Evolutionary conservation across 1,140 invertebrate genomes (phyloP), one percentile per base, ranked within the genome.

Genomic region (Oreohelix idahoensis): DNA sequence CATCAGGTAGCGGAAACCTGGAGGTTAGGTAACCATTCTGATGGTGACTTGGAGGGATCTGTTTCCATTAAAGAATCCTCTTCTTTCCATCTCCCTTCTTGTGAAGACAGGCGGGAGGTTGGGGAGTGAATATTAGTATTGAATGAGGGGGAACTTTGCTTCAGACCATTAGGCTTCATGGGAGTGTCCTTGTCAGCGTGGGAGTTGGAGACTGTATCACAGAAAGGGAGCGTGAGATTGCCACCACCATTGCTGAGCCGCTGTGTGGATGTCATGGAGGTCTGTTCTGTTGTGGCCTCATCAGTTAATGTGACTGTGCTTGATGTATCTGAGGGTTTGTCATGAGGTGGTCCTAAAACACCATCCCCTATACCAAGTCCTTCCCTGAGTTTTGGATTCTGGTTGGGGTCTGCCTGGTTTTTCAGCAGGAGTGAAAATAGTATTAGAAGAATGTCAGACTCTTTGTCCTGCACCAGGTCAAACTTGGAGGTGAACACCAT

Each of bases 361-460:
- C 38, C 42, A 23, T 71, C 63, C n/a, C 79, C 79, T 71, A 80
- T 49, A 17, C 79, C 80, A 38, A 82, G 80, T 32, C 71, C 80
- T 51, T 82, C 70, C 51, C 80, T 23, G 45, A 73, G 32, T 49
- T 86, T 63, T 0, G 81, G 71, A 71, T 90, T 91, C 86, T 91
- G 87, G 84, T 88, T 89, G 26, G 88, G 89, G 79, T 91, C 90
- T 26, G 88, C 87, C 73, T 89, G 83, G 78, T 86, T 87, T 83
- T 89, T 88, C 32, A 90, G 86, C 70, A 91, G 88, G 32, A 88
- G 89, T 77, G 88, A 88, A 42, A 90, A 71, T 26, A 91, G 87
- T 82, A 90, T 88, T 36, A 96, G 95, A 88, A 99, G 94, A 86
- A 98, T 96, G 93, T 99, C 97, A 35, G 97, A 97, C 94, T 99